Base-by-base conservation (phyloP, 2,113 vertebrate species). In the Corvus moneduloides region DNA sequence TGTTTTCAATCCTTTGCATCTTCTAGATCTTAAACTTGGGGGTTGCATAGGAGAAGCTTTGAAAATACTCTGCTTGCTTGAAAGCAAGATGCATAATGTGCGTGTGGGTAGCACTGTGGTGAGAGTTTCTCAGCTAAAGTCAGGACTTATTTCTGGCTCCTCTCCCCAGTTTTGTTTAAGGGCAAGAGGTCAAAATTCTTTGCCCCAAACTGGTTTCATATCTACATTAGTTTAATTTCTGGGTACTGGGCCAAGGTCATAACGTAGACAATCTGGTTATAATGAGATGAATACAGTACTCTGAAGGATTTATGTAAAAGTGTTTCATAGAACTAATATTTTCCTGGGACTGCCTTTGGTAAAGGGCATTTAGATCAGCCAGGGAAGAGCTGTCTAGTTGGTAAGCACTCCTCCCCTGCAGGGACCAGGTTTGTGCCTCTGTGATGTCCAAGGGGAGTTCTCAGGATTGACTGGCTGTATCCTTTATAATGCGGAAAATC, bases 61-160 rank as follows among this genome's bases (percentile, higher is more conserved):
- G 10, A 12, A 74, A 77, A 32, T 28, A 10, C 20, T 55, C 28
- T 37, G 23, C 7, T 3, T 5, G 61, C 23, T 5, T 28, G 58
- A 32, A 54, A 16, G 37, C 14, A 21, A 35, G 77, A 43, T 43
- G 39, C 12, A 13, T 30, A 2, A 14, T n/a, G 7, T 24, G 18
- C 1, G 0, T 0, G 2, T 32, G n/a, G 37, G 14, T 49, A 13
- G 21, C 4, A 1, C 9, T 37, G 2, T 10, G 26, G 10, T 28
- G 24, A 19, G 46, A 46, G 10, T 23, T 59, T 11, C 26, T 30
- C 6, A 22, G 27, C 35, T 51, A 0, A 90, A 39, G 16, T 10
- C 48, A 17, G 32, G 16, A 10, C 14, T 83, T 6, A 1, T 9
- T 55, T 64, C 64, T 84, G 32, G 6, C 10, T 5, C 3, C 7